Conservation (phyloP, 1,140 invertebrate genomes). For the Caenorhabditis elegans region DNA sequence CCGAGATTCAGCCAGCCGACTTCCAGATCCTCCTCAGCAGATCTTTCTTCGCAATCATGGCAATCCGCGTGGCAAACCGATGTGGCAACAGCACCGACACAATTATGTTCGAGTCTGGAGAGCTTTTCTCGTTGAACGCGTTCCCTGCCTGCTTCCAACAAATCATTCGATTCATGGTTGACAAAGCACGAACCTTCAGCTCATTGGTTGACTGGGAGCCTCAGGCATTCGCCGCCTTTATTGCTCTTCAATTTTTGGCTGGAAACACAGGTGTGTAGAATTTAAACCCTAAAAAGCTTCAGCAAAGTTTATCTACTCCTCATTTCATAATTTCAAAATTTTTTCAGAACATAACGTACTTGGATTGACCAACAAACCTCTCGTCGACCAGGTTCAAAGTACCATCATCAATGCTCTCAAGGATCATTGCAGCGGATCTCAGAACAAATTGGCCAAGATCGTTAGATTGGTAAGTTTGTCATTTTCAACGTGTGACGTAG, state of each 20-base stretch:
- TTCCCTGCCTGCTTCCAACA: conserved; percentile 52
- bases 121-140: conserved; percentile 34
- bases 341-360: conserved; percentile 53
- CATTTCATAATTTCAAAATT: background rate
- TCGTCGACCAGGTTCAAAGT: conserved; percentile 58
- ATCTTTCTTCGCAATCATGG: conserved; percentile 64
- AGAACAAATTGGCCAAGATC: conserved; percentile 61
- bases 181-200: conserved; percentile 47
- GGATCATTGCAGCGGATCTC: conserved; percentile 61
- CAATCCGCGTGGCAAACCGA: conserved; percentile 54
- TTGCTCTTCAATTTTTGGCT: conserved; percentile 59
- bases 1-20: conserved; percentile 52
- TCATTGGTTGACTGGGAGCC: conserved; percentile 59
- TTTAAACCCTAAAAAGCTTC: background rate
- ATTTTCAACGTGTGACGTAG: background rate
- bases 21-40: conserved; percentile 49
- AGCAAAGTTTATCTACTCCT: no score
- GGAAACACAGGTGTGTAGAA: conserved; percentile 53
- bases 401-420: conserved; percentile 65
- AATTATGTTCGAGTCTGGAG: conserved; percentile 59
- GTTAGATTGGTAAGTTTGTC: conserved; percentile 60
- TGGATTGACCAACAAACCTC: conserved; percentile 42
- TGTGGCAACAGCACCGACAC: conserved; percentile 43
- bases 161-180: conserved; percentile 53
- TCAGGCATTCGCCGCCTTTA: conserved; percentile 52